These are phyloP conservation scores for Coturnix japonica DNA, from an alignment of 2,113 vertebrate species.

Conservation along the genomic window DNA sequence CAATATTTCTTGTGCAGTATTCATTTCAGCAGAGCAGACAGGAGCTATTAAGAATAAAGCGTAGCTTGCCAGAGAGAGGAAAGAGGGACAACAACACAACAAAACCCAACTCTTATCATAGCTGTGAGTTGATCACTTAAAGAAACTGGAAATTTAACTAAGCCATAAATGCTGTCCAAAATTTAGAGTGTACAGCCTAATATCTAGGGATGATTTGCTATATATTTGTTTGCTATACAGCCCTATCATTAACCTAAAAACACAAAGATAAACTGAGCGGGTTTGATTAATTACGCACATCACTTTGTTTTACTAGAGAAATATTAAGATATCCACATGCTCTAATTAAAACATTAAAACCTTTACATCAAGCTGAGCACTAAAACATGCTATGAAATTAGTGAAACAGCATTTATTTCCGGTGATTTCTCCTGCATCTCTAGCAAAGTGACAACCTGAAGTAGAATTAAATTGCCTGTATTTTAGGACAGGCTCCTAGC, in stretches of 20 bases:
- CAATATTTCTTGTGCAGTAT: background rate
- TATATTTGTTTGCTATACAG: background rate
- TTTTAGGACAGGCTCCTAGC: background rate
- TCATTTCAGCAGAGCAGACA: background rate
- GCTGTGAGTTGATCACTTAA: background rate
- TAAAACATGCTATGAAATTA: background rate
- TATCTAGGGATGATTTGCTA: background rate
- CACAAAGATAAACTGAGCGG: background rate
- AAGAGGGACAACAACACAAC: background rate
- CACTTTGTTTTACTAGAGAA: background rate
- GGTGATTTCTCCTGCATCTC: background rate
- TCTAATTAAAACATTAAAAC: background rate
- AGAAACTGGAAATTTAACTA: background rate
- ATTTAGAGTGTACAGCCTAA: background rate
- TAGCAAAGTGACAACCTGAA: background rate
- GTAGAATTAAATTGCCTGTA: background rate
- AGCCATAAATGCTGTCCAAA: rapidly evolving
- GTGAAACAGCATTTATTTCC: background rate
- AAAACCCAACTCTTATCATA: background rate
- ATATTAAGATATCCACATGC: background rate
- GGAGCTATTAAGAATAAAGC: background rate
- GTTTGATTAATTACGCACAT: background rate
- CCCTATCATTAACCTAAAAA: background rate
- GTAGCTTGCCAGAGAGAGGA: background rate
- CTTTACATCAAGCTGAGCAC: background rate